Evolutionary conservation across 2,797 vertebrate species (phyloP).

Genomic region (Simalia tracyae): DNA sequence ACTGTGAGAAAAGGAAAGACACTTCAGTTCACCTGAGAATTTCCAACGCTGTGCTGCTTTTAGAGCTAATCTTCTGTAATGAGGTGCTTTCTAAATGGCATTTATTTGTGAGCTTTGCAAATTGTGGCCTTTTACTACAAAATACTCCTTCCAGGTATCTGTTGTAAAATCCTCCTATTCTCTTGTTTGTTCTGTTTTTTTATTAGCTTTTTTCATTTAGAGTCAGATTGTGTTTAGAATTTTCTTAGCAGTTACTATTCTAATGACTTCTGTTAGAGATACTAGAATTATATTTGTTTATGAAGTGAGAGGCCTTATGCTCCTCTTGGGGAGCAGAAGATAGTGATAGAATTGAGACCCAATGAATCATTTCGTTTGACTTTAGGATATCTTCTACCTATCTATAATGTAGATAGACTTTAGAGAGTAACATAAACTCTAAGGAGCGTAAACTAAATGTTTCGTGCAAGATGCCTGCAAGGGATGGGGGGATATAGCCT

Average conservation of each 20-base stretch:
- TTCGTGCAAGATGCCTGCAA: neutral
- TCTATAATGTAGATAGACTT: neutral
- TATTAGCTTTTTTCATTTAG: neutral
- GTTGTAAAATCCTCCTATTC: neutral
- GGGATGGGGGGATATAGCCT: too few species aligned
- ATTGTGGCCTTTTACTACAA: neutral
- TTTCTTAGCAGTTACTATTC: neutral
- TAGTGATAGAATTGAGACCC: neutral
- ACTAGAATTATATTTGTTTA: neutral
- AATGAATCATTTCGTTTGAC: neutral
- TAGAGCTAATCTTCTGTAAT: neutral
- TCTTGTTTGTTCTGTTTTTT: neutral
- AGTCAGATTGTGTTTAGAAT: neutral
- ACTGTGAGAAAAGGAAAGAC: neutral
- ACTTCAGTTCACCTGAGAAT: neutral
- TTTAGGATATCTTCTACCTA: neutral
- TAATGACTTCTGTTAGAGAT: constrained; percentile 2
- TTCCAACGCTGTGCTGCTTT: neutral
- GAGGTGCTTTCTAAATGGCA: neutral
- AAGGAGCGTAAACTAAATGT: neutral
- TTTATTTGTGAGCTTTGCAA: neutral
- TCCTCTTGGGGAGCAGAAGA: neutral
- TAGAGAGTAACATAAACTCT: neutral
- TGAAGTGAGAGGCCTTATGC: neutral
- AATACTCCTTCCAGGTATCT: neutral